phyloP scores from a whole-genome alignment of 2,113 vertebrate genomes.

The Salvelinus alpinus region DNA sequence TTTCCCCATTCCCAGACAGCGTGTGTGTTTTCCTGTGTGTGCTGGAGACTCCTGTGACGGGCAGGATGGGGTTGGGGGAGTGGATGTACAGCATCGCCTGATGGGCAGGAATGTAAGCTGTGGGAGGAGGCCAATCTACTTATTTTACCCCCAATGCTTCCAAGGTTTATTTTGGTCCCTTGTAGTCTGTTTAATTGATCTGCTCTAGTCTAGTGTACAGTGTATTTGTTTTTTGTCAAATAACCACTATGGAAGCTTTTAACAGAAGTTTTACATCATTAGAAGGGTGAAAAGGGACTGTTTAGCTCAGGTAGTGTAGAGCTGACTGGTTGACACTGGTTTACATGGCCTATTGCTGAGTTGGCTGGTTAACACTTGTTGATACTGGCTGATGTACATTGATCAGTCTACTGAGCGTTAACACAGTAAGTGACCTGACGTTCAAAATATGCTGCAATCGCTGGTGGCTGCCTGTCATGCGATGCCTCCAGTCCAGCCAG shows the following conservation, averaged over 20 bases:
- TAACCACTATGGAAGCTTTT: not conserved
- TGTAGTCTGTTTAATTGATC: not conserved
- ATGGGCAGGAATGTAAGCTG: constrained; percentile 4
- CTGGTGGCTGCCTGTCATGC: constrained; percentile 59
- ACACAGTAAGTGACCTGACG: constrained; percentile 48
- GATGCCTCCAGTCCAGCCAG: constrained; percentile 41
- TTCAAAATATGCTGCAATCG: constrained; percentile 54
- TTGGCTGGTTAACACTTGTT: constrained; percentile 50
- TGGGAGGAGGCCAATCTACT: not conserved
- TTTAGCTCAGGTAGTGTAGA: not conserved
- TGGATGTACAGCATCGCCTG: not conserved
- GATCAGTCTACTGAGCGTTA: constrained; percentile 51
- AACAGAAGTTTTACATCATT: not conserved
- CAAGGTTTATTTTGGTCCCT: not conserved
- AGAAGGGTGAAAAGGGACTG: constrained; percentile 6
- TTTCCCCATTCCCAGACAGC: constrained; percentile 14
- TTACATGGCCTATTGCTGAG: not conserved
- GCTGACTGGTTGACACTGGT: not conserved
- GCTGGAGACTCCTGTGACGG: not conserved
- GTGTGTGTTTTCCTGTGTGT: constrained; percentile 3
- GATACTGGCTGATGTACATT: constrained; percentile 31
- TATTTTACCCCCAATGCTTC: not conserved
- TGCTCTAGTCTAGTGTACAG: not conserved
- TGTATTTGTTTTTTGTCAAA: not conserved
- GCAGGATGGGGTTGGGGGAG: not conserved